Evolutionary conservation across 2,888 invertebrate genomes (phyloP).

Genomic region (Microplitis deprimator): DNA sequence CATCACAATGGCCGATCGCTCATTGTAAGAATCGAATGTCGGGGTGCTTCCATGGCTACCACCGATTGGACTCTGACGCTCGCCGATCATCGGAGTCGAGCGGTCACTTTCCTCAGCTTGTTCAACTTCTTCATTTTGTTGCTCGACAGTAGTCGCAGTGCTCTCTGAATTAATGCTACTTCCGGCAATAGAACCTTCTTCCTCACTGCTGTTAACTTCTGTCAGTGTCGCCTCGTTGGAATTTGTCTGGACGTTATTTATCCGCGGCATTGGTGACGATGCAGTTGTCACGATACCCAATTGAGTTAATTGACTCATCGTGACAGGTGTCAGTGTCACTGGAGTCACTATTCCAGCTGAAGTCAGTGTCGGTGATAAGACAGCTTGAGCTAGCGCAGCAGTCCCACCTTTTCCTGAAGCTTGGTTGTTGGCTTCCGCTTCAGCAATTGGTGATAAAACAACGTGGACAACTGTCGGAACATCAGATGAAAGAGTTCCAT

Average conservation of each 20-base stretch:
- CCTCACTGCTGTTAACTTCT: slow-evolving; percentile 65
- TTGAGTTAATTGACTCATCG: slow-evolving; percentile 76
- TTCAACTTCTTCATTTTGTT: slow-evolving; percentile 56
- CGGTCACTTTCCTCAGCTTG: slow-evolving; percentile 48
- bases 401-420: slow-evolving; percentile 73
- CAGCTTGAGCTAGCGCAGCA: slow-evolving; percentile 84
- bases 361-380: slow-evolving; percentile 77
- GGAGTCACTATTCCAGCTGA: slow-evolving; percentile 72
- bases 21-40: slow-evolving; percentile 63
- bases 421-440: slow-evolving; percentile 78
- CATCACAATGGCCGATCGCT: slow-evolving; percentile 65
- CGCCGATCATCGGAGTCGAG: slow-evolving; percentile 66
- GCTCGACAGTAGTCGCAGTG: slow-evolving; percentile 59
- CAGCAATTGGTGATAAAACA: slow-evolving; percentile 87
- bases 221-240: slow-evolving; percentile 61
- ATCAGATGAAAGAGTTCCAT: slow-evolving; percentile 75
- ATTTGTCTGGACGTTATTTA: slow-evolving; percentile 42
- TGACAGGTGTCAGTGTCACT: slow-evolving; percentile 74
- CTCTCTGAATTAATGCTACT: slow-evolving; percentile 62
- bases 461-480: slow-evolving; percentile 81
- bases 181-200: slow-evolving; percentile 58
- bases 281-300: slow-evolving; percentile 72
- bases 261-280: slow-evolving; percentile 67
- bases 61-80: slow-evolving; percentile 63
- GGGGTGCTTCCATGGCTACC: slow-evolving; percentile 63